These are phyloP conservation scores for Drosophila lowei DNA, from an alignment of 1,140 invertebrate genomes.

Conservation along the genomic window DNA sequence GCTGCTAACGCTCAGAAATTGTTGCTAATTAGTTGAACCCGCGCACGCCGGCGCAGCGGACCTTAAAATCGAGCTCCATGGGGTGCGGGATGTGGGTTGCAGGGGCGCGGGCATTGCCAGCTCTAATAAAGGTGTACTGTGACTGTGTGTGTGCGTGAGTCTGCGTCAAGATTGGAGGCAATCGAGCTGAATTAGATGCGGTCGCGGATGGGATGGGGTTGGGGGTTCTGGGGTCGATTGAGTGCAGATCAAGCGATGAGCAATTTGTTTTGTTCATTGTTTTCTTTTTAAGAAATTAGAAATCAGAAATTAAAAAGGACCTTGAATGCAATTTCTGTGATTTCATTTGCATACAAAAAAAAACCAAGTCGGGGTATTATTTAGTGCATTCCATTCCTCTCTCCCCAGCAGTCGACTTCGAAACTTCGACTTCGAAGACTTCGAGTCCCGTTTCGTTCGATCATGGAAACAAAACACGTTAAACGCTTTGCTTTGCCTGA, in stretches of 20 bases:
- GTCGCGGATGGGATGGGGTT: background rate
- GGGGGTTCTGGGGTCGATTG: slow-evolving; percentile 45
- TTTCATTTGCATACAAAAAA: slow-evolving; percentile 37
- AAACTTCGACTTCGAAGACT: slow-evolving; percentile 1
- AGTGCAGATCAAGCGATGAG: slow-evolving; percentile 57
- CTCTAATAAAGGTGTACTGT: slow-evolving; percentile 38
- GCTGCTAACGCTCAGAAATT: slow-evolving; percentile 78
- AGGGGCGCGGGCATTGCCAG: slow-evolving; percentile 10
- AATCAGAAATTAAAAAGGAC: slow-evolving; percentile 45
- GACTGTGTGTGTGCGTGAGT: slow-evolving; percentile 5
- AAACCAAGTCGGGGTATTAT: background rate
- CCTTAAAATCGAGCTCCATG: slow-evolving; percentile 64
- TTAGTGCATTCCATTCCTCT: background rate
- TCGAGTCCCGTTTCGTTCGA: background rate
- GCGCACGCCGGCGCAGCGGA: slow-evolving; percentile 76
- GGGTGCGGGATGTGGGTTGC: background rate
- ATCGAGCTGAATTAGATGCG: slow-evolving; percentile 57
- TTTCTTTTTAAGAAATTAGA: slow-evolving; percentile 13
- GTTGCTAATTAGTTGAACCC: slow-evolving; percentile 74
- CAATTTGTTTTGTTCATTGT: slow-evolving; percentile 15
- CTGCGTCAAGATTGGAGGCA: slow-evolving; percentile 57
- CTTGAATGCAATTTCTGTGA: slow-evolving; percentile 40
- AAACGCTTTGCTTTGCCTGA: background rate
- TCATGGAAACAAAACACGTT: background rate
- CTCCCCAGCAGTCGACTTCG: background rate